Percentiles rank a stretch among this genome's conserved stretches.
These are phyloP conservation scores for Apteryx mantelli DNA, from an alignment of 2,113 vertebrate species.

Conservation along the genomic window DNA sequence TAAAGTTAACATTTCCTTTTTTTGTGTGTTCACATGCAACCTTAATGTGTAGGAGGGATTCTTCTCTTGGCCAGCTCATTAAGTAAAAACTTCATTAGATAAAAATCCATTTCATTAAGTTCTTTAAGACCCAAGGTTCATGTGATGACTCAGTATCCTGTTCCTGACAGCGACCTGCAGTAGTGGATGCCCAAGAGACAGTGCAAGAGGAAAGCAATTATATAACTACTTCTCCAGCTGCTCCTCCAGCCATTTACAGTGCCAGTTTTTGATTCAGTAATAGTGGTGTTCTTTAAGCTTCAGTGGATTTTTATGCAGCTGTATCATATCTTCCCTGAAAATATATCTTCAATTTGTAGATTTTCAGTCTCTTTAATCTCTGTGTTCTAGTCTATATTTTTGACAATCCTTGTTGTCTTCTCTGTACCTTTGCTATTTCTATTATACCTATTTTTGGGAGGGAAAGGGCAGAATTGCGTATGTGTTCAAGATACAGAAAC, in stretches of 20 bases:
- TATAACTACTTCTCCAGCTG: fast-evolving
- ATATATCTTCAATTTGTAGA: background rate
- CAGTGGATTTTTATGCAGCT: background rate
- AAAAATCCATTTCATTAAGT: background rate
- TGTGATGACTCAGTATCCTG: background rate
- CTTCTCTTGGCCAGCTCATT: background rate
- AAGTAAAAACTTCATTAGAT: background rate
- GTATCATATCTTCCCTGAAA: background rate
- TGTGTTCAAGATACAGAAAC: background rate
- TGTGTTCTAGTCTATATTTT: background rate
- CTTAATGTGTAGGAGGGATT: background rate
- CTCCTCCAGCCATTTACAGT: background rate
- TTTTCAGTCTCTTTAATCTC: background rate
- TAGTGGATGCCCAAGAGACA: background rate
- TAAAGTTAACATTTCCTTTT: background rate
- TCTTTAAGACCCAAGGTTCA: background rate
- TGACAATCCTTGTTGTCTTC: background rate
- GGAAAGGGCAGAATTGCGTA: background rate
- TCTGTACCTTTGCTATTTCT: background rate
- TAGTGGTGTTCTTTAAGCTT: background rate
- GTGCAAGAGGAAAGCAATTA: background rate
- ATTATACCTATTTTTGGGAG: background rate
- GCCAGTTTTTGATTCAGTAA: background rate
- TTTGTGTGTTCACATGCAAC: background rate
- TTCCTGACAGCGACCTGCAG: background rate